Evolutionary conservation across 2,797 vertebrate species (phyloP).

Genomic region (Rhadinocentrus ornatus): DNA sequence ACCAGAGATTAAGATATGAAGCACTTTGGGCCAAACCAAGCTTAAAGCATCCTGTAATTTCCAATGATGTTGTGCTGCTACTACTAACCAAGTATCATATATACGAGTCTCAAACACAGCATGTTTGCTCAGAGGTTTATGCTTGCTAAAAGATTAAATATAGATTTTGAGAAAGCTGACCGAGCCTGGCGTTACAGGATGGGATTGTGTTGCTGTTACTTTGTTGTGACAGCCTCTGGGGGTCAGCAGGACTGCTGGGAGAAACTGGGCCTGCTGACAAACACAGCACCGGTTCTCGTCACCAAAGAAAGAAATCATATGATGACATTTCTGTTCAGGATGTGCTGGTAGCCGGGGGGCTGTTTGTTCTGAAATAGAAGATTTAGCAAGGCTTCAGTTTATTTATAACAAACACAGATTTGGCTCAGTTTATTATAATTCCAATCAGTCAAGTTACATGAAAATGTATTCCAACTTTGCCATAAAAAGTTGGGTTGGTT

Average conservation of each 20-base stretch:
- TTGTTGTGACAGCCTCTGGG: conserved; percentile 24
- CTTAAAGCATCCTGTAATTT: neutral
- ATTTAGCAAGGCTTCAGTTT: neutral
- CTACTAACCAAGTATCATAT: neutral
- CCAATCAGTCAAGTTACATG: neutral
- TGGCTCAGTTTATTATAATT: neutral
- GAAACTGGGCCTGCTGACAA: conserved; percentile 28
- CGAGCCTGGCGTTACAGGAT: neutral
- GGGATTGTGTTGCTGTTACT: conserved; percentile 9
- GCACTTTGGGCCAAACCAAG: neutral
- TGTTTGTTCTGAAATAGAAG: conserved; percentile 9
- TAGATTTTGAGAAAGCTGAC: conserved; percentile 1
- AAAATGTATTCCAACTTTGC: neutral
- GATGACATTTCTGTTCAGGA: conserved; percentile 11
- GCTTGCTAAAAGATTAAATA: conserved; percentile 7
- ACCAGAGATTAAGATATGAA: conserved; percentile 5
- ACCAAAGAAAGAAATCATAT: conserved; percentile 12
- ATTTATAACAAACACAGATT: no score
- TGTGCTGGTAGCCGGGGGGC: conserved; percentile 6
- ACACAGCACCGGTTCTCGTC: neutral
- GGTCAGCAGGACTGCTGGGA: conserved; percentile 27
- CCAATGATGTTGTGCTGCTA: neutral
- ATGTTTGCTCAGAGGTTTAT: neutral
- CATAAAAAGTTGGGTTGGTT: no score
- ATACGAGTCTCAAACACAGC: neutral